Evolutionary conservation across 37 sponge, comb jelly and placozoan genomes (phyloP).

Genomic region (Hexactinellida sp.): DNA sequence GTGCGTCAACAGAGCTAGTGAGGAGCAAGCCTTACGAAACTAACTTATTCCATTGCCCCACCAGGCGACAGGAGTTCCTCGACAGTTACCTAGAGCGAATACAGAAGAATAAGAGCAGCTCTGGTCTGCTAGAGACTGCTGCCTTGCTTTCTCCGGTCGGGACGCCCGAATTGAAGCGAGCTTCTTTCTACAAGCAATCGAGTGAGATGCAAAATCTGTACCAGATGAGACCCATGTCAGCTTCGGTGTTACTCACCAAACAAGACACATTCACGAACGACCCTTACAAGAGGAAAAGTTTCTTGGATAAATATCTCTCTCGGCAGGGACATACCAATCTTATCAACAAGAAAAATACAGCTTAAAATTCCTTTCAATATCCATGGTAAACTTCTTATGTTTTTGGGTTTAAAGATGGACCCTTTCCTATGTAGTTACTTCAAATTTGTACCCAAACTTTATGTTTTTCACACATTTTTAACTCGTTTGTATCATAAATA

Average conservation of each 20-base stretch:
- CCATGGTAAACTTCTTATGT: background rate
- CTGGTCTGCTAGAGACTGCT: background rate
- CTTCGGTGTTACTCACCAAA: background rate
- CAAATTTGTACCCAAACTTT: background rate
- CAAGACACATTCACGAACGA: conserved; percentile 2
- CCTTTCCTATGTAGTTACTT: background rate
- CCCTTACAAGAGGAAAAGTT: conserved; percentile 14
- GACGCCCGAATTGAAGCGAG: background rate
- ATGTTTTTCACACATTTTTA: background rate
- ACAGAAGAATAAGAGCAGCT: background rate
- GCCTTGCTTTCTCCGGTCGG: background rate
- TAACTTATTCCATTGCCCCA: background rate
- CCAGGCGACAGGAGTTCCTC: background rate
- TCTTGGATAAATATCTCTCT: background rate
- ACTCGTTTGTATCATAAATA: background rate
- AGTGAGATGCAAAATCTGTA: background rate
- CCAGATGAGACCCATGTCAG: background rate
- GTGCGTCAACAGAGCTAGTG: background rate
- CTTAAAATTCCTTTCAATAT: background rate
- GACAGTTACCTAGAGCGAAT: background rate
- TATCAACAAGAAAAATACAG: background rate
- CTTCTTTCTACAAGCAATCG: background rate
- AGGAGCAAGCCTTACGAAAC: conserved; percentile 1
- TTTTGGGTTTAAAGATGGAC: background rate
- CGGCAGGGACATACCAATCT: background rate